phyloP scores from a whole-genome alignment of 2,113 vertebrate genomes.

The Brachypodius melanocephalos region DNA sequence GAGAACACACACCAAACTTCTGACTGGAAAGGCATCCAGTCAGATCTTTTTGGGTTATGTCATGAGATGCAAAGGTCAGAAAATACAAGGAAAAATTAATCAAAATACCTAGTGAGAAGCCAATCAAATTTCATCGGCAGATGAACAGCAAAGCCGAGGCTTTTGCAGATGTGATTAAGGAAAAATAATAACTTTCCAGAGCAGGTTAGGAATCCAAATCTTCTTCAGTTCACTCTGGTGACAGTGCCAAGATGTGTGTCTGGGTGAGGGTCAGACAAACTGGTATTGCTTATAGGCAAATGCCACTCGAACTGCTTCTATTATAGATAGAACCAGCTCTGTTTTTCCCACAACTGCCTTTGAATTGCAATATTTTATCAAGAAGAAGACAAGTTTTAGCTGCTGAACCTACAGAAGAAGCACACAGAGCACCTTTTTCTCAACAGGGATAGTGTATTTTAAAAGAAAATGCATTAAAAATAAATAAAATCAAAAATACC shows the following conservation, averaged over 20 bases:
- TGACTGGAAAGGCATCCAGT: not conserved
- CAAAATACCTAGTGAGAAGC: not conserved
- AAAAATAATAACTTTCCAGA: not conserved
- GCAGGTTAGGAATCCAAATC: not conserved
- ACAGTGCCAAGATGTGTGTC: not conserved
- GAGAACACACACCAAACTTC: not conserved
- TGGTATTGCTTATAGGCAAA: not conserved
- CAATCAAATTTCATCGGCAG: not conserved
- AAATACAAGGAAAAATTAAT: not conserved
- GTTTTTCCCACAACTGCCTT: not conserved
- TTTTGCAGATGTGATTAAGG: not conserved
- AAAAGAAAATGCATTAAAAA: not conserved
- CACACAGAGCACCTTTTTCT: not conserved
- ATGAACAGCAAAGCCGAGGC: not conserved
- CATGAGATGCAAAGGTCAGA: not conserved
- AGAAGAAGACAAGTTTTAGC: not conserved
- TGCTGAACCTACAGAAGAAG: not conserved
- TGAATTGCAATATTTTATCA: not conserved
- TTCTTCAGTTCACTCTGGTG: not conserved
- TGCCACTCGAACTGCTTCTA: not conserved
- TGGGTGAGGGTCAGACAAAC: not conserved
- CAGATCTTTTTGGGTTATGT: not conserved
- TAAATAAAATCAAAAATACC: not conserved
- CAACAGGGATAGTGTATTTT: accelerated
- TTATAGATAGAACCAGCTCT: not conserved